A percentile compares a stretch with the other conserved stretches of the same genome.
These are phyloP conservation scores for Brachyrhaphis roseni DNA, from an alignment of 2,797 vertebrate species.

Conservation along the genomic window DNA sequence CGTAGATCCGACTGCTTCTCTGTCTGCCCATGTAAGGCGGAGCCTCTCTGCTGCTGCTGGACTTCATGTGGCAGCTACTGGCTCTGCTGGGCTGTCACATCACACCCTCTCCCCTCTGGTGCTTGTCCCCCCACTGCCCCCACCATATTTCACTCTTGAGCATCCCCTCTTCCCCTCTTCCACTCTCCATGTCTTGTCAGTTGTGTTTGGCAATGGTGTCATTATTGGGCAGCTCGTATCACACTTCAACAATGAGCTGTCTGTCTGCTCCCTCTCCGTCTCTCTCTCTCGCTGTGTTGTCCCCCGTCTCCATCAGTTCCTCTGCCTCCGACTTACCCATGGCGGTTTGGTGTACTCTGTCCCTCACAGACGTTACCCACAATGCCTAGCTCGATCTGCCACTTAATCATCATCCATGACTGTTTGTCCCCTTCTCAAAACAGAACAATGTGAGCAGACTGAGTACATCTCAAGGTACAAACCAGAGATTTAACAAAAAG, in stretches of 20 bases:
- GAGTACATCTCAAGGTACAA: conserved; percentile 17
- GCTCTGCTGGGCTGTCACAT: conserved; percentile 83
- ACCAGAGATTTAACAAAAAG: conserved; percentile 16
- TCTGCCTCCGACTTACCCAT: conserved; percentile 60
- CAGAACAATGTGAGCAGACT: conserved; percentile 45
- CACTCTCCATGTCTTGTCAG: conserved; percentile 76
- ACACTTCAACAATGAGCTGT: conserved; percentile 74
- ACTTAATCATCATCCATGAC: conserved; percentile 62
- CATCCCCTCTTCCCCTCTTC: conserved; percentile 60
- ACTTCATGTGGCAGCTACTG: conserved; percentile 82
- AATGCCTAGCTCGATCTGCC: conserved; percentile 68
- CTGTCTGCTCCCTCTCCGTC: conserved; percentile 63
- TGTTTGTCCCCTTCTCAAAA: conserved; percentile 60
- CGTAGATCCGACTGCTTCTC: conserved; percentile 9
- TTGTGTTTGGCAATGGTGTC: conserved; percentile 77
- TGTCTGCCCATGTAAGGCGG: conserved; percentile 50
- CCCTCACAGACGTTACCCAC: conserved; percentile 77
- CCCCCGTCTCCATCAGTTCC: conserved; percentile 37
- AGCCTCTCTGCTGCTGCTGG: conserved; percentile 75
- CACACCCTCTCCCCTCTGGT: conserved; percentile 81
- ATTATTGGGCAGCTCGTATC: conserved; percentile 76
- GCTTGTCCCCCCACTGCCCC: conserved; percentile 61
- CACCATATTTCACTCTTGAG: conserved; percentile 53
- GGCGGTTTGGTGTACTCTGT: conserved; percentile 71
- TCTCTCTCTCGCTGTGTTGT: conserved; percentile 39